Conservation (phyloP, 53 echinoderm and acorn worm genomes). For the Luidia sarsii region DNA sequence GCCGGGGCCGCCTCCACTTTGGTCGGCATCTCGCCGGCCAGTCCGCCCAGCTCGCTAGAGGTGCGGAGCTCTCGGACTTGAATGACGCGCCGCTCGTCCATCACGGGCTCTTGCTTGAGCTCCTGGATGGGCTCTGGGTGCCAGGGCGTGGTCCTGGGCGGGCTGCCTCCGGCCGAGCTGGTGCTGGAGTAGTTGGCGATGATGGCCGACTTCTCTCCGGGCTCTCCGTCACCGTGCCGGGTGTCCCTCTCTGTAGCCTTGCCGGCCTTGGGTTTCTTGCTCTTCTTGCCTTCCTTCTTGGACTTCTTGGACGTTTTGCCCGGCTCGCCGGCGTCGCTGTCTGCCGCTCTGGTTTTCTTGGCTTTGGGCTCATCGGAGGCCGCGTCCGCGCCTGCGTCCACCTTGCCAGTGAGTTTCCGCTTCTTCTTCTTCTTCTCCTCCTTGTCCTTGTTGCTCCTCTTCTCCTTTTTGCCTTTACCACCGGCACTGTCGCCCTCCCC, state of each 20-base stretch:
- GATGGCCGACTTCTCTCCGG: conserved; percentile 78
- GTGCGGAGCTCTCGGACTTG: conserved; percentile 31
- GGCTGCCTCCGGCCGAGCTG: conserved; percentile 69
- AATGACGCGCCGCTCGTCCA: conserved; percentile 64
- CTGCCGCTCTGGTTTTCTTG: conserved; percentile 48
- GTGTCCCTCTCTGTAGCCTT: conserved; percentile 30
- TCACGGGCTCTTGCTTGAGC: conserved; percentile 48
- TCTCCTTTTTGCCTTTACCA: conserved; percentile 56
- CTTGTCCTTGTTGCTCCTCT: conserved; percentile 61
- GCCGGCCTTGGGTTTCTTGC: conserved; percentile 25
- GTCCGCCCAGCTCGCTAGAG: background rate
- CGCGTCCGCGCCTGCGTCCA: conserved; percentile 23
- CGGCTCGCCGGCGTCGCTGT: conserved; percentile 32
- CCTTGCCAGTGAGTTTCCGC: conserved; percentile 25
- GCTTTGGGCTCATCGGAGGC: conserved; percentile 48
- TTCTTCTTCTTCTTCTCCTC: conserved; percentile 70
- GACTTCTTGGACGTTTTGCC: conserved; percentile 32
- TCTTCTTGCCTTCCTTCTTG: conserved; percentile 47
- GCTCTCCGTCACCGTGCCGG: background rate
- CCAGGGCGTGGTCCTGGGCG: conserved; percentile 6
- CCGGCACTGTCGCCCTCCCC: conserved; percentile 32
- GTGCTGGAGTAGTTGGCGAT: conserved; percentile 93
- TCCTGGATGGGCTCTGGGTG: conserved; percentile 6
- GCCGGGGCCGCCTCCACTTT: background rate
- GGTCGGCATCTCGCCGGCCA: conserved; percentile 20